Percentiles rank a stretch among this genome's conserved stretches.
Evolutionary conservation across 1,140 invertebrate species (phyloP).

Genomic region (Samia ricini): DNA sequence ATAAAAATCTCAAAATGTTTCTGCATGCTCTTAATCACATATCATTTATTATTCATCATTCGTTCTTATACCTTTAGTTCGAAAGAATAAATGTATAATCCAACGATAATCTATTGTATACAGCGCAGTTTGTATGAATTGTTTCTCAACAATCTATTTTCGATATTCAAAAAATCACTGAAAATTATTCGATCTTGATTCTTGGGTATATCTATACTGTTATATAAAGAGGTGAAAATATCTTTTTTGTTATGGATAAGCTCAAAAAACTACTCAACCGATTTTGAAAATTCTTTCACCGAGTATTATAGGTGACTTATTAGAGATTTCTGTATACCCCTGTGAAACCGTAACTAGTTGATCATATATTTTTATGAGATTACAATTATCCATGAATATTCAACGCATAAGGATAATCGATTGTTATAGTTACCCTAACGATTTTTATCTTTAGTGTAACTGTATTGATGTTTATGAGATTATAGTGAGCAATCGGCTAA

Average conservation of each 20-base stretch:
- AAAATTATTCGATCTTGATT: too few relatives aligned
- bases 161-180: too few relatives aligned
- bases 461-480: slow-evolving; percentile 35
- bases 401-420: background rate
- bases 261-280: too few relatives aligned
- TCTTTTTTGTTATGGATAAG: too few relatives aligned
- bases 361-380: background rate
- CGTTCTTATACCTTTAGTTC: too few relatives aligned
- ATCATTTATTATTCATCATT: background rate
- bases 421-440: background rate
- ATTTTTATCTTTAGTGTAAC: background rate
- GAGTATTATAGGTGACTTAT: too few relatives aligned
- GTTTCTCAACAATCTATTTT: background rate
- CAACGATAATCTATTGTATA: background rate
- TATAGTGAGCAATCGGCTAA: slow-evolving; percentile 45
- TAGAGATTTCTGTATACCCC: too few relatives aligned
- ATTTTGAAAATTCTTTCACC: too few relatives aligned
- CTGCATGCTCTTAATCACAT: slow-evolving; percentile 41
- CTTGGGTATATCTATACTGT: too few relatives aligned
- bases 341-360: too few relatives aligned
- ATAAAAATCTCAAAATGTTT: slow-evolving; percentile 4
- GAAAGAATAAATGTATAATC: background rate
- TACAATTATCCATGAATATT: background rate
- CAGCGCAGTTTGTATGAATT: background rate
- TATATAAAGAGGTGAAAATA: too few relatives aligned